phyloP scores from a whole-genome alignment of 2,113 vertebrate species.

The Clupea harengus region DNA sequence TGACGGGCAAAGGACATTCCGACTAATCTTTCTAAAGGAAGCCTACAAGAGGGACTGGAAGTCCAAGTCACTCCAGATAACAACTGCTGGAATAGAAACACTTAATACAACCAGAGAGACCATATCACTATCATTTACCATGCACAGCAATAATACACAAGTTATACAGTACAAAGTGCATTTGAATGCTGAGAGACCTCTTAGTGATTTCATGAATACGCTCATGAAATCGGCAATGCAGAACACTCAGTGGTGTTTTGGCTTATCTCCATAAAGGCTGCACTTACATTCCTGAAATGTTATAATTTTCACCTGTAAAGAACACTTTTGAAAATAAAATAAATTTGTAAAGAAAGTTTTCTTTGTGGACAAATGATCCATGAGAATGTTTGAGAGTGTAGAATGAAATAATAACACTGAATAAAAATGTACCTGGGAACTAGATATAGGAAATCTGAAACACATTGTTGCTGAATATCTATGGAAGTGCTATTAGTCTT shows the following conservation, averaged over 20 bases:
- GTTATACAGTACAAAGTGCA: background rate
- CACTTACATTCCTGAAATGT: background rate
- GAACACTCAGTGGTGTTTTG: background rate
- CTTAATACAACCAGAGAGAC: background rate
- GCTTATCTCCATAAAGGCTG: background rate
- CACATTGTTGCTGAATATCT: background rate
- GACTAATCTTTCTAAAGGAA: background rate
- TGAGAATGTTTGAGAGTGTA: too few species aligned
- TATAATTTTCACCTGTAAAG: background rate
- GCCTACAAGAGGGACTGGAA: background rate
- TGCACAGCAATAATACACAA: background rate
- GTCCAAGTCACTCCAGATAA: background rate
- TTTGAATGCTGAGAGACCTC: background rate
- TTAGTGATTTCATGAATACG: background rate
- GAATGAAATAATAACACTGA: background rate
- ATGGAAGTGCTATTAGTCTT: too few species aligned
- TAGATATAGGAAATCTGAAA: background rate
- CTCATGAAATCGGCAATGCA: background rate
- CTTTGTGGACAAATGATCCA: background rate
- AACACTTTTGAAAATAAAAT: background rate
- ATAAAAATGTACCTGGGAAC: background rate
- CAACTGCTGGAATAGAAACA: slow-evolving; percentile 4
- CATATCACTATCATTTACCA: background rate
- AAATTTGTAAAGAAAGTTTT: background rate
- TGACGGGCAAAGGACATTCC: slow-evolving; percentile 1